phyloP scores from a whole-genome alignment of 2,797 vertebrate species.

The Microctenopoma stevenorrisi region DNA sequence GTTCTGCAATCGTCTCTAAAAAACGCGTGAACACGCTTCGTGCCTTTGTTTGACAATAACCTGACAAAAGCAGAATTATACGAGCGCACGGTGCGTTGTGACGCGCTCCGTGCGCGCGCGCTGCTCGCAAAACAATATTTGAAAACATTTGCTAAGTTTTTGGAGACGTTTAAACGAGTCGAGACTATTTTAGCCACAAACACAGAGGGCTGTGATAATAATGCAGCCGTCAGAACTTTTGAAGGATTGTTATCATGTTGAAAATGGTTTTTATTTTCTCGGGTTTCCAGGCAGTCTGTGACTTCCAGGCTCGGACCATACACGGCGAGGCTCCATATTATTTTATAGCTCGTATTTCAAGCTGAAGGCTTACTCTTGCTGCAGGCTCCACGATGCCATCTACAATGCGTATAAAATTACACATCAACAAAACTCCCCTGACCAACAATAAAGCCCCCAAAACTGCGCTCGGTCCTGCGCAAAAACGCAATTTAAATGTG shows the following conservation, averaged over 20 bases:
- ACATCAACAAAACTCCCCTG: constrained; percentile 64
- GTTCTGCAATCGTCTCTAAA: constrained; percentile 10
- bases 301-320: constrained; percentile 19
- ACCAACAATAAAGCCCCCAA: constrained; percentile 55
- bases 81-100: not conserved
- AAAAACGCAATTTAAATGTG: constrained; percentile 47
- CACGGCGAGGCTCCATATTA: constrained; percentile 53
- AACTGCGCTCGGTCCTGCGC: constrained; percentile 41
- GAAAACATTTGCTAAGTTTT: constrained; percentile 46
- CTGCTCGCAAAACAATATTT: constrained; percentile 12
- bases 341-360: constrained; percentile 64
- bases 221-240: not conserved
- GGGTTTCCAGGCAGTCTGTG: constrained; percentile 23
- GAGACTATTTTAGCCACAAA: not conserved
- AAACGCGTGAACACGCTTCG: not conserved
- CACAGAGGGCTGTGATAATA: not conserved
- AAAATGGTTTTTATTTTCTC: not conserved
- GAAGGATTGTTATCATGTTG: constrained; percentile 11
- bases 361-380: constrained; percentile 64
- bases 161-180: constrained; percentile 20
- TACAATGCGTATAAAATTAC: constrained; percentile 73
- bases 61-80: constrained; percentile 8
- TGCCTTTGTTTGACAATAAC: constrained; percentile 14
- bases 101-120: constrained; percentile 15
- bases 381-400: constrained; percentile 51